Conservation (phyloP, 2,797 vertebrate genomes). For the Rhinoraja longicauda region DNA sequence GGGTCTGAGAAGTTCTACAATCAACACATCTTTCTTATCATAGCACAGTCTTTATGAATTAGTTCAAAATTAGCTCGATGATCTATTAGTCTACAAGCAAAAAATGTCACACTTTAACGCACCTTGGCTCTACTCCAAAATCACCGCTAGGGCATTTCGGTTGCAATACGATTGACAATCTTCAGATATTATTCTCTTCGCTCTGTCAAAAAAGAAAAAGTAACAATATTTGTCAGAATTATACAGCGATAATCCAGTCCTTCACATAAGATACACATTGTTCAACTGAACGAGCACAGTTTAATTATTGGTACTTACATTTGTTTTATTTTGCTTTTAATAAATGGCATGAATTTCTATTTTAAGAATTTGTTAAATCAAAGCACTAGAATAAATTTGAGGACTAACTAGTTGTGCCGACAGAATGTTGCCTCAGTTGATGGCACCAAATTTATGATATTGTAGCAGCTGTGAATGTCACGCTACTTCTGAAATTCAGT, state of each 20-base stretch:
- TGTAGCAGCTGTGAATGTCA: too few species aligned
- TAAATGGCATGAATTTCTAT: neutral
- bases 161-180: conserved; percentile 56
- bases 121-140: conserved; percentile 68
- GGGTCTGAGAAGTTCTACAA: neutral
- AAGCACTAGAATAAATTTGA: neutral
- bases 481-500: too few species aligned
- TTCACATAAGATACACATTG: neutral
- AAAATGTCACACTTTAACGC: conserved; percentile 44
- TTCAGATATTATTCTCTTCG: conserved; percentile 60
- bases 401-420: neutral
- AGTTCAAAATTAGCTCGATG: neutral
- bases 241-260: neutral
- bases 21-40: neutral
- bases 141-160: conserved; percentile 68
- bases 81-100: neutral
- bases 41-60: neutral
- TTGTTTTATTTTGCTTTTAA: neutral
- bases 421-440: neutral
- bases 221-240: neutral
- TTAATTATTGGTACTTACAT: neutral
- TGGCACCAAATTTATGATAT: too few species aligned
- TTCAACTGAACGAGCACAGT: neutral
- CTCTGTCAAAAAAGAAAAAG: conserved; percentile 47
- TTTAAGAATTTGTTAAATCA: neutral